These are phyloP conservation scores for Protonibea diacanthus DNA, from an alignment of 2,797 vertebrate species.

Conservation along the genomic window DNA sequence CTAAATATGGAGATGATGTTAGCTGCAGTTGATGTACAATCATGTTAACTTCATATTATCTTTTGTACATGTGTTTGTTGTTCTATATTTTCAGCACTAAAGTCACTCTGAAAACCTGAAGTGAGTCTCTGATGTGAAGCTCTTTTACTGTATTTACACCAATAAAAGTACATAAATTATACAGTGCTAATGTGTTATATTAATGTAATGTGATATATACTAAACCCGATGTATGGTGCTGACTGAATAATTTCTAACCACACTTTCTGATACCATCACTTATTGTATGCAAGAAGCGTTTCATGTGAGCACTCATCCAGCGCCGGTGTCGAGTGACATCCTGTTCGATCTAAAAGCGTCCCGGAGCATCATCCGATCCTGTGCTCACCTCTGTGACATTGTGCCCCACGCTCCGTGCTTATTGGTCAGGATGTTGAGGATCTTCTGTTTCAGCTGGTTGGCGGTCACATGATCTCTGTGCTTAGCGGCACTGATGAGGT, in stretches of 20 bases:
- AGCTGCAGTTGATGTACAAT: slow-evolving; percentile 6
- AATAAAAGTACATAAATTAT: background rate
- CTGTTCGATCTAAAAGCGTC: slow-evolving; percentile 15
- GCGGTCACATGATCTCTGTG: slow-evolving; percentile 98
- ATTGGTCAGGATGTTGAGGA: slow-evolving; percentile 98
- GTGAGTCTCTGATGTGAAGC: background rate
- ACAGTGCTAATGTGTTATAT: background rate
- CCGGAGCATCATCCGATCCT: slow-evolving; percentile 4
- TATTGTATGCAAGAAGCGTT: background rate
- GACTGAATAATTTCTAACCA: slow-evolving; percentile 1
- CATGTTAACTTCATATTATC: background rate
- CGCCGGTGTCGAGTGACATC: slow-evolving; percentile 1
- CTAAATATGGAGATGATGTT: slow-evolving; percentile 21
- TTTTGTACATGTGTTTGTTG: background rate
- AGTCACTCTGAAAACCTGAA: background rate
- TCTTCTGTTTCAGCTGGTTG: slow-evolving; percentile 99
- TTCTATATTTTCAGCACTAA: background rate
- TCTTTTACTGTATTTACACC: background rate
- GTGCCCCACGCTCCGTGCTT: slow-evolving; percentile 99
- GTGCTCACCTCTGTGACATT: slow-evolving; percentile 94
- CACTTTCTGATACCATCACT: background rate
- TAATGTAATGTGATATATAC: too few species aligned
- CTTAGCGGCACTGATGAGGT: slow-evolving; percentile 98
- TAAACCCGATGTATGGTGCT: background rate
- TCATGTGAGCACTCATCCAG: background rate